Conservation (phyloP, 2,113 vertebrate species). For the Coregonus clupeaformis region DNA sequence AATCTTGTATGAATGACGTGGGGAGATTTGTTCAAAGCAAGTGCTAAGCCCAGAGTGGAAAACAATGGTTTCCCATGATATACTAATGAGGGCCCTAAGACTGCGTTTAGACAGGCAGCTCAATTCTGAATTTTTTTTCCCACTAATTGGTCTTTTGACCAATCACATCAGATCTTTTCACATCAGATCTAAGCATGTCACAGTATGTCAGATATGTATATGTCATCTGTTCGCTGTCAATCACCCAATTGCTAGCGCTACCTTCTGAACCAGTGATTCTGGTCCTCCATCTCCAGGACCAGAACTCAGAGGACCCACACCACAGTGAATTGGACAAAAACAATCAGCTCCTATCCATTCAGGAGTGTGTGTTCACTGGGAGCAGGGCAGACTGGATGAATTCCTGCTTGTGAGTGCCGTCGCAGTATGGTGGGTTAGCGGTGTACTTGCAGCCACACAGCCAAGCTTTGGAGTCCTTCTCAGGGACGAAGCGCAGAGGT, state of each 20-base stretch:
- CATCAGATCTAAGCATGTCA: too few species aligned
- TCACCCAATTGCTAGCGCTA: not conserved
- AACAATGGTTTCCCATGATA: too few species aligned
- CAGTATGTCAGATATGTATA: too few species aligned
- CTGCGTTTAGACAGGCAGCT: too few species aligned
- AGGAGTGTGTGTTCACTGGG: not conserved
- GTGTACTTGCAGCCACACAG: conserved; percentile 85
- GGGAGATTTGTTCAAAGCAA: too few species aligned
- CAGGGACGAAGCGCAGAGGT: conserved; percentile 74
- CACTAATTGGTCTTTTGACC: too few species aligned
- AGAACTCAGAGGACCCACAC: not conserved
- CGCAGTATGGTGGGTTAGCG: conserved; percentile 76
- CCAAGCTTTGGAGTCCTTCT: conserved; percentile 55
- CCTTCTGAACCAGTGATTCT: not conserved
- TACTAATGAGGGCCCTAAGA: too few species aligned
- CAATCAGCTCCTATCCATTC: not conserved
- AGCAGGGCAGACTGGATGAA: conserved; percentile 48
- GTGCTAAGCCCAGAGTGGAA: too few species aligned
- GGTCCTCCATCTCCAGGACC: not conserved
- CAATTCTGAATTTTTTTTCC: too few species aligned
- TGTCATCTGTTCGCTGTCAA: too few species aligned
- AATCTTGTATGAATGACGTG: too few species aligned
- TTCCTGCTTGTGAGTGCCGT: conserved; percentile 78
- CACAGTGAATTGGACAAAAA: not conserved
- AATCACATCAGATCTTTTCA: too few species aligned